A percentile compares a stretch with the other conserved stretches of the same genome.
Evolutionary conservation across 2,113 vertebrate species (phyloP).

Genomic region (Megaceryle maxima): DNA sequence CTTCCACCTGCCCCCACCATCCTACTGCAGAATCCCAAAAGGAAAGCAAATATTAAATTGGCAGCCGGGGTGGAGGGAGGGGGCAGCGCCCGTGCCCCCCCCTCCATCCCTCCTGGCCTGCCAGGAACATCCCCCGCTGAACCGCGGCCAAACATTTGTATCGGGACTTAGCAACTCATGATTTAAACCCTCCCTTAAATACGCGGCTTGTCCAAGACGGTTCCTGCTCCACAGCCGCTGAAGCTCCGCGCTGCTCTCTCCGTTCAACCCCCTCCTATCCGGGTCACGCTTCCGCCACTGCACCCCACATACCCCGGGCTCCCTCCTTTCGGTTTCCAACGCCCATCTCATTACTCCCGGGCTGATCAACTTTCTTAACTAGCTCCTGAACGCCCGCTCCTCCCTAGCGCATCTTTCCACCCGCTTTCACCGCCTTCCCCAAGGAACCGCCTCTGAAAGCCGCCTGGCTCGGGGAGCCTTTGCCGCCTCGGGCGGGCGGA

Average conservation of each 20-base stretch:
- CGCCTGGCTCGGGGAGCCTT: rapidly evolving
- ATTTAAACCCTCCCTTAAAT: not conserved
- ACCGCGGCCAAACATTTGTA: rapidly evolving
- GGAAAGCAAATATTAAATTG: not conserved
- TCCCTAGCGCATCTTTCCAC: too few species aligned
- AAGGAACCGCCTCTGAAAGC: rapidly evolving
- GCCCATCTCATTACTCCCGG: not conserved
- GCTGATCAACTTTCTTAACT: not conserved
- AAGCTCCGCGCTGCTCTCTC: too few species aligned
- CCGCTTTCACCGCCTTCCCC: rapidly evolving
- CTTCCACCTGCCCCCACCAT: not conserved
- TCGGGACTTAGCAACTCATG: too few species aligned
- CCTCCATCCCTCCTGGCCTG: not conserved
- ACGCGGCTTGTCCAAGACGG: rapidly evolving
- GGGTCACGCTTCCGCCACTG: too few species aligned
- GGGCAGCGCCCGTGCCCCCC: rapidly evolving
- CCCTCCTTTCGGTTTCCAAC: not conserved
- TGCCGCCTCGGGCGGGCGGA: not conserved
- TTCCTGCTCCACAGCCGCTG: too few species aligned
- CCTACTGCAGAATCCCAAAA: not conserved
- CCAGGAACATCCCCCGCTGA: not conserved
- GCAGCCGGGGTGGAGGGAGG: too few species aligned
- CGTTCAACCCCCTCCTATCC: too few species aligned
- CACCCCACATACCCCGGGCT: too few species aligned
- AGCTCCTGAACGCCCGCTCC: not conserved